Conservation (phyloP, 2,113 vertebrate species). For the Austrofundulus limnaeus region DNA sequence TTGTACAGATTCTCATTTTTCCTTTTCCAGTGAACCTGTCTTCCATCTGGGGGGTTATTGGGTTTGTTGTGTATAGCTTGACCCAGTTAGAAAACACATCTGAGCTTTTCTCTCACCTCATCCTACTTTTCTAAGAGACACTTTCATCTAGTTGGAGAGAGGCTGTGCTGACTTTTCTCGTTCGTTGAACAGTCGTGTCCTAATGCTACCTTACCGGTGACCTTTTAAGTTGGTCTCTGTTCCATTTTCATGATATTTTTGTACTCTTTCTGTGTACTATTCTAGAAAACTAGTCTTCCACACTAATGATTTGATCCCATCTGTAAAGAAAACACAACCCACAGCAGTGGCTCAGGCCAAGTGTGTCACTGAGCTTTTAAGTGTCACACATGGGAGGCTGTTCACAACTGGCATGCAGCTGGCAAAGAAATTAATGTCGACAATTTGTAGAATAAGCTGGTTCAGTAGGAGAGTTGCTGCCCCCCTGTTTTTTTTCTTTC, state of each 20-base stretch:
- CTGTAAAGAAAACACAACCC: slow-evolving; percentile 16
- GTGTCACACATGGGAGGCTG: slow-evolving; percentile 28
- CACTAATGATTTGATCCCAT: slow-evolving; percentile 35
- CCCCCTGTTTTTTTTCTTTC: not conserved
- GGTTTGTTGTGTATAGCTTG: slow-evolving; percentile 21
- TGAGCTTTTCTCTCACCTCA: not conserved
- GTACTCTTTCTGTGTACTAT: not conserved
- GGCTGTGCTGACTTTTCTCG: not conserved
- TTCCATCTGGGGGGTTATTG: slow-evolving; percentile 1
- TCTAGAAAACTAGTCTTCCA: slow-evolving; percentile 46
- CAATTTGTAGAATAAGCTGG: slow-evolving; percentile 42
- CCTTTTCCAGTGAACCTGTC: not conserved
- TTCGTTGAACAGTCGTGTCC: not conserved
- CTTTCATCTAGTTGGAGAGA: not conserved
- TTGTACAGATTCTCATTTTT: not conserved
- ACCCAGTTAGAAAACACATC: slow-evolving; percentile 32
- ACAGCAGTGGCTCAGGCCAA: slow-evolving; percentile 33
- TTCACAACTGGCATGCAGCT: slow-evolving; percentile 36
- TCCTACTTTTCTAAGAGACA: slow-evolving; percentile 1
- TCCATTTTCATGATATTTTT: slow-evolving; percentile 13
- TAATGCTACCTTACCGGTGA: too few species aligned
- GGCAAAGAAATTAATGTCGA: slow-evolving; percentile 23
- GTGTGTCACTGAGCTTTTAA: slow-evolving; percentile 60
- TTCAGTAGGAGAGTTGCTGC: slow-evolving; percentile 25
- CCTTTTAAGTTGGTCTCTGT: not conserved